Evolutionary conservation across 2,888 invertebrate species (phyloP).

Genomic region (Eretmocerus hayati): DNA sequence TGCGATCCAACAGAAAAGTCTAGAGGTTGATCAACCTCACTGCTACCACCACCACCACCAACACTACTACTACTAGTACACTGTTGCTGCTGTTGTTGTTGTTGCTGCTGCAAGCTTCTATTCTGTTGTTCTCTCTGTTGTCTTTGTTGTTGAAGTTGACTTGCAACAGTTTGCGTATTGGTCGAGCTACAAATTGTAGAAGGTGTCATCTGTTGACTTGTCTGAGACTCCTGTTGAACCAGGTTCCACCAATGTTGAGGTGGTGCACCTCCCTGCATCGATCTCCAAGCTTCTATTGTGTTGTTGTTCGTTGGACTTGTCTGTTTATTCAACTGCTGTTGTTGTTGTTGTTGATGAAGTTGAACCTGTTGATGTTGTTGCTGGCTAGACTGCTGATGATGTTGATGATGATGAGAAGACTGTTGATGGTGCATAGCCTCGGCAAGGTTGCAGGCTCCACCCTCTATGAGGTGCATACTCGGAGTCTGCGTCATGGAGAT

Average conservation of each 20-base stretch:
- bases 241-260: conserved; percentile 42
- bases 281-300: conserved; percentile 49
- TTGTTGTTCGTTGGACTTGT: conserved; percentile 50
- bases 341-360: conserved; percentile 23
- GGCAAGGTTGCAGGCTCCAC: conserved; percentile 43
- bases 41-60: conserved; percentile 20
- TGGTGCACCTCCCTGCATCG: conserved; percentile 40
- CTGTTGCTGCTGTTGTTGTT: conserved; percentile 9
- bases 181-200: too few species aligned
- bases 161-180: conserved; percentile 11
- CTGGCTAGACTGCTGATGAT: conserved; percentile 45
- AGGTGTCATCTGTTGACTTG: conserved; percentile 25
- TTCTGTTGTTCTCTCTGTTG: too few species aligned
- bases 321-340: conserved; percentile 37
- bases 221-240: conserved; percentile 36
- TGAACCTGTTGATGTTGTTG: conserved; percentile 40
- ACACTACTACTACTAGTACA: not conserved
- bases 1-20: conserved; percentile 66
- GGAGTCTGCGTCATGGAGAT: not conserved
- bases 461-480: conserved; percentile 26
- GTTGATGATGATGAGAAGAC: conserved; percentile 30
- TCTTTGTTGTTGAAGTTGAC: conserved; percentile 17
- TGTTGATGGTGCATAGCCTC: conserved; percentile 45
- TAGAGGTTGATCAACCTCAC: conserved; percentile 57
- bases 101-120: not conserved